Conservation (phyloP, 2,113 vertebrate genomes). For the Guaruba guarouba region DNA sequence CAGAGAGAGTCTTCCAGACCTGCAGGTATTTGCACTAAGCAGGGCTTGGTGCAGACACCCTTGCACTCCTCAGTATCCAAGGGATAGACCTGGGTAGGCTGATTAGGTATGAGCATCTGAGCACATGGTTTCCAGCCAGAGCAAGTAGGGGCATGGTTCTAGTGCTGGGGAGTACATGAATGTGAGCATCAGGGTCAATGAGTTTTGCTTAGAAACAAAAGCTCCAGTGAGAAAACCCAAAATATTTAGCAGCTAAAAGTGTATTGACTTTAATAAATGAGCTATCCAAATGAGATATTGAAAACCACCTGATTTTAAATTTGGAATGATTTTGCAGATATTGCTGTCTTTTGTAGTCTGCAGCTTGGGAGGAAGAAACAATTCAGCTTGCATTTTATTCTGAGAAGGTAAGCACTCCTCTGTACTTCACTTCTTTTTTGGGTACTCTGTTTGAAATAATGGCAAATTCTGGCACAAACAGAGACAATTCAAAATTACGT, state of each 20-base stretch:
- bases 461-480: neutral
- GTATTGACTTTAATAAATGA: neutral
- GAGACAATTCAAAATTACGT: neutral
- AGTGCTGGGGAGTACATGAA: fast-evolving
- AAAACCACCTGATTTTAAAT: neutral
- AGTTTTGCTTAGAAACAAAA: neutral
- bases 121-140: neutral
- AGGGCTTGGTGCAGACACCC: neutral
- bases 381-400: neutral
- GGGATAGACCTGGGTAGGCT: neutral
- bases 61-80: fast-evolving
- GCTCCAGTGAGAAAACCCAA: neutral
- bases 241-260: neutral
- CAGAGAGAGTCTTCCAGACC: neutral
- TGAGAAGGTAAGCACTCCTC: neutral
- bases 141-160: no score
- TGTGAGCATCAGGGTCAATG: fast-evolving
- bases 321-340: neutral
- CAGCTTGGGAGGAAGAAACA: neutral
- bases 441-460: neutral
- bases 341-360: neutral
- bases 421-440: neutral
- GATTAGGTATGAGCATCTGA: neutral
- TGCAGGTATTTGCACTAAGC: fast-evolving
- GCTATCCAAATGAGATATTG: neutral